These are phyloP conservation scores for Rhingia campestris DNA, from an alignment of 2,888 invertebrate species.

Conservation along the genomic window DNA sequence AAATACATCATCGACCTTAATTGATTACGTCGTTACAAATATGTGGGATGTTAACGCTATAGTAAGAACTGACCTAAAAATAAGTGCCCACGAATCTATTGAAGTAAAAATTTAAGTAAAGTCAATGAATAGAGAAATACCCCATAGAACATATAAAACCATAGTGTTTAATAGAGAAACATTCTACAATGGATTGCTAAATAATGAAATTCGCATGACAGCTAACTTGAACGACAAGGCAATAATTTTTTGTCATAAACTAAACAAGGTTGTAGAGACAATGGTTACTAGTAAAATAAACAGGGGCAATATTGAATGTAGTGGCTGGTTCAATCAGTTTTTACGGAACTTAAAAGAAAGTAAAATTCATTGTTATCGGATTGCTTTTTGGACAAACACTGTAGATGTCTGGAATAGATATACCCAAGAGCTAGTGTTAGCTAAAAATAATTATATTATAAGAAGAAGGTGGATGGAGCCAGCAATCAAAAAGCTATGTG, in stretches of 20 bases:
- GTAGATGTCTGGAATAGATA: conserved; percentile 3
- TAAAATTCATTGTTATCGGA: conserved; percentile 10
- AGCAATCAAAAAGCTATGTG: no score
- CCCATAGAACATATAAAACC: not conserved
- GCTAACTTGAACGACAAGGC: not conserved
- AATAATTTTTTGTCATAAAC: not conserved
- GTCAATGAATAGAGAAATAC: not conserved
- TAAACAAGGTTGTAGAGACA: not conserved
- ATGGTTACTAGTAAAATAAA: not conserved
- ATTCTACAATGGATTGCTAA: no score
- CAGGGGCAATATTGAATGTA: not conserved
- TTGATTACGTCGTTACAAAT: conserved; percentile 1
- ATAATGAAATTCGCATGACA: no score
- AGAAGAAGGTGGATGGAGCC: no score
- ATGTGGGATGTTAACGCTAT: not conserved
- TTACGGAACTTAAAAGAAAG: not conserved
- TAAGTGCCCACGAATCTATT: conserved; percentile 7
- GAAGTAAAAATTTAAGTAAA: conserved; percentile 2
- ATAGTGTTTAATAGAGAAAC: no score
- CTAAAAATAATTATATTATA: conserved; percentile 4
- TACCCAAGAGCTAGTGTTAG: conserved; percentile 4
- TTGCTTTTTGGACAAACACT: conserved; percentile 4
- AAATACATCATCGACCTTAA: conserved; percentile 3
- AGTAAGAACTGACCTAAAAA: not conserved
- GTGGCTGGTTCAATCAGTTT: conserved; percentile 7